phyloP scores from a whole-genome alignment of 2,113 vertebrate species.

The Crotalus viridis region DNA sequence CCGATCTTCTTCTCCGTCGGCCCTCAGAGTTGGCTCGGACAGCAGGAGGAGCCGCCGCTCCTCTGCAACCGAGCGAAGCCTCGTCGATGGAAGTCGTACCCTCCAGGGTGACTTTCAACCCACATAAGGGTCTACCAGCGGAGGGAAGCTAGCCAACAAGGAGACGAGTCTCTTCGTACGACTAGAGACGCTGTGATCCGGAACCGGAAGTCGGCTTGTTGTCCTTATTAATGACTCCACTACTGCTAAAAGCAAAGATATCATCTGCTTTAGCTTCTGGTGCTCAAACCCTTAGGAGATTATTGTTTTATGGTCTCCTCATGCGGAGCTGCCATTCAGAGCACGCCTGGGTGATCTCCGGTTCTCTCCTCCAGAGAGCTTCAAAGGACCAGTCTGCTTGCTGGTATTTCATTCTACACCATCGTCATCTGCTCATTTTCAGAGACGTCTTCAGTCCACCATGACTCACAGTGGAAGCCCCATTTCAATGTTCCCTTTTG shows the following conservation, averaged over 20 bases:
- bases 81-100: too few species aligned
- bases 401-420: not conserved
- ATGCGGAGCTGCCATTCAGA: not conserved
- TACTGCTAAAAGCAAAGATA: not conserved
- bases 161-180: too few species aligned
- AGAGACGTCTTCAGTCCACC: not conserved
- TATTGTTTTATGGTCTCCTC: not conserved
- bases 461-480: not conserved
- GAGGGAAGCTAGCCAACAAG: too few species aligned
- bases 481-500: not conserved
- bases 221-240: not conserved
- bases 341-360: not conserved
- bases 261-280: not conserved
- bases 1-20: too few species aligned
- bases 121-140: too few species aligned
- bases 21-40: too few species aligned
- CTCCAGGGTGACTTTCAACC: too few species aligned
- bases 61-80: too few species aligned
- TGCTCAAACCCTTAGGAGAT: not conserved
- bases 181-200: too few species aligned
- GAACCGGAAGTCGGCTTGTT: not conserved
- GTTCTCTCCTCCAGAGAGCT: not conserved
- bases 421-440: not conserved
- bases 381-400: not conserved
- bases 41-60: too few species aligned